Base-by-base conservation (phyloP, 2,888 invertebrate genomes). In the Papilio elwesi region DNA sequence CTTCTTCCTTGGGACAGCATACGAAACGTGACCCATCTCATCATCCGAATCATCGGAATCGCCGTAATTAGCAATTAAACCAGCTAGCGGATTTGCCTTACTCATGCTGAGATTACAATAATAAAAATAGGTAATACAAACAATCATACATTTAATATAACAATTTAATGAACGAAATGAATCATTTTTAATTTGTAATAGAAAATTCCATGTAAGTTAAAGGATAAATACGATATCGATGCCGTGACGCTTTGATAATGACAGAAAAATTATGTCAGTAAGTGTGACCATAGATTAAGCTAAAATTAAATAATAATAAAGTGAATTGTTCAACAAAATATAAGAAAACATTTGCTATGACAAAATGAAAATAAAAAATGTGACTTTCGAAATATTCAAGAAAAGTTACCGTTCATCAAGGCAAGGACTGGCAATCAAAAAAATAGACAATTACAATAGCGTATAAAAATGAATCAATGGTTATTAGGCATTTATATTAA, bases 11-110 rank as follows among this genome's bases (percentile, higher is more conserved):
- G 72, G 26, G 2, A 73, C 53, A 26, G 73, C 62, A 59, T 63
- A 11, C 15, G 73, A 52, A 36, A n/a, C 63, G 43, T 67, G 62
- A 13, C 71, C 80, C 83, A 74, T 82, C 48, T 74, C 79, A 62
- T 81, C 81, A 8, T 92, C 92, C 0, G 89, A 87, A 59, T 92
- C 91, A 36, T 90, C 93, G 0, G 92, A 92, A 81, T 93, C 92
- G 9, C 90, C 92, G 75, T 93, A 93, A 77, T 83, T 88, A 11
- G 87, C 90, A 15, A 93, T 82, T 70, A 93, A 82, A 43, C 91
- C 88, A 69, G 85, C 86, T 73, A 93, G 79, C 12, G 92, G 88
- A 76, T 92, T 92, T 6, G 78, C 74, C 79, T 89, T 90, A 91
- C 93, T 92, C 92, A 93, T 92, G 73, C 74, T 80, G 38, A 48